These are phyloP conservation scores for Caradrina clavipalpis DNA, from an alignment of 2,888 invertebrate species.

Conservation along the genomic window DNA sequence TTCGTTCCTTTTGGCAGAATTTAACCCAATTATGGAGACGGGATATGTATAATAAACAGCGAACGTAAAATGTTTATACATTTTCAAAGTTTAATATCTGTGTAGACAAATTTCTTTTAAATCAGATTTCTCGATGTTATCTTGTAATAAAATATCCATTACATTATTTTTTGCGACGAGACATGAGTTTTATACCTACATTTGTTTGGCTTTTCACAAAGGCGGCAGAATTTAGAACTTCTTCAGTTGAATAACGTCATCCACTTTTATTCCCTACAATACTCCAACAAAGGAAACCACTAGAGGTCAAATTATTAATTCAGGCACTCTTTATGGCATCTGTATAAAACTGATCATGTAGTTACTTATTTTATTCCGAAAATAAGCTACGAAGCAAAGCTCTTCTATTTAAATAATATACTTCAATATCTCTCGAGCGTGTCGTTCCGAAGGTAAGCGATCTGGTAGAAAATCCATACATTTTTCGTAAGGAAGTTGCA, in stretches of 20 bases:
- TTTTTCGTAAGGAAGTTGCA: conserved; percentile 45
- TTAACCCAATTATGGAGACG: not conserved
- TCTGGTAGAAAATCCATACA: conserved; percentile 31
- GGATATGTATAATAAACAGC: conserved; percentile 7
- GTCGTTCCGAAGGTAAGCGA: conserved; percentile 13
- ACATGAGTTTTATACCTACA: not conserved
- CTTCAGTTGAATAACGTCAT: conserved; percentile 27
- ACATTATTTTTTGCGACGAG: not conserved
- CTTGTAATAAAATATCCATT: conserved; percentile 26
- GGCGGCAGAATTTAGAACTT: conserved; percentile 13
- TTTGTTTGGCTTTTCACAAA: conserved; percentile 2
- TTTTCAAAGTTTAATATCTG: not conserved
- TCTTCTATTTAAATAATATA: conserved; percentile 12
- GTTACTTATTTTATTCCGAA: not conserved
- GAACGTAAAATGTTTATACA: not conserved
- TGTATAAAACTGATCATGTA: conserved; percentile 16
- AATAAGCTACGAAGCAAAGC: not conserved
- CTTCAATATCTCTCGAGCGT: conserved; percentile 15
- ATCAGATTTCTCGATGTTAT: not conserved
- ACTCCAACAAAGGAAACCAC: conserved; percentile 17
- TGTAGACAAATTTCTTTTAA: not conserved
- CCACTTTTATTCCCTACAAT: conserved; percentile 21
- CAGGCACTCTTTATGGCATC: conserved; percentile 25
- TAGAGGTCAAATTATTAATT: conserved; percentile 33
- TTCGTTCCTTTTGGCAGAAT: too few species aligned